Conservation (phyloP, 2,797 vertebrate genomes). For the Mustela erminea region DNA sequence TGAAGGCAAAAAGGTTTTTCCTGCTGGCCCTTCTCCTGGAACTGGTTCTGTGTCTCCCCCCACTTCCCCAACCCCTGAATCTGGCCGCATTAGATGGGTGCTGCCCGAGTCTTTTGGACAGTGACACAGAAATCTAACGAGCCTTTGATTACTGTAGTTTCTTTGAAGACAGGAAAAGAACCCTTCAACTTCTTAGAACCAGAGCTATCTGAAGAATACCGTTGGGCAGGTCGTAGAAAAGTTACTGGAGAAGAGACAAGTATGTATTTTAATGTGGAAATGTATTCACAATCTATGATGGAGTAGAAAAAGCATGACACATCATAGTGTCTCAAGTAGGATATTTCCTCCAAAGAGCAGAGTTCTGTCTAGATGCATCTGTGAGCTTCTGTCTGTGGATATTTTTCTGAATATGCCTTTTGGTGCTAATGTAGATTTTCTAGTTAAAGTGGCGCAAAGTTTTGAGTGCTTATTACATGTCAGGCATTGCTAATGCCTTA, state of each 20-base stretch:
- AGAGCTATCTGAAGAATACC: slow-evolving; percentile 31
- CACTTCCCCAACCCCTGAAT: no score
- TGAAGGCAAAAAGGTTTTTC: neutral
- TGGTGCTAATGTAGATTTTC: neutral
- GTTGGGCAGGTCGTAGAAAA: slow-evolving; percentile 21
- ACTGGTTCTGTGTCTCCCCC: neutral
- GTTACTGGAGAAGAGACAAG: neutral
- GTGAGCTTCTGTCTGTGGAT: neutral
- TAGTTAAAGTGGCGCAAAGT: neutral
- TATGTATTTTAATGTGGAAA: neutral
- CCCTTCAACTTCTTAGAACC: slow-evolving; percentile 35
- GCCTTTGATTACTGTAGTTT: slow-evolving; percentile 55
- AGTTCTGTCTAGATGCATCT: neutral
- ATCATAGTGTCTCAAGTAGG: neutral
- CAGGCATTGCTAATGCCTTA: neutral
- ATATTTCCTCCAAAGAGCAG: neutral
- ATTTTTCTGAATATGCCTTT: neutral
- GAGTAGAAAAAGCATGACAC: neutral
- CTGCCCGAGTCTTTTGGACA: neutral
- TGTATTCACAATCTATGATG: neutral
- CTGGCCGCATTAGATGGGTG: neutral
- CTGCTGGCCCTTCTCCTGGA: neutral
- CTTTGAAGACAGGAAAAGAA: slow-evolving; percentile 62
- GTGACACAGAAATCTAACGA: slow-evolving; percentile 24
- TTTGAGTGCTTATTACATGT: neutral